Base-by-base conservation (phyloP, 2,888 invertebrate species). In the Achlya flavicornis region DNA sequence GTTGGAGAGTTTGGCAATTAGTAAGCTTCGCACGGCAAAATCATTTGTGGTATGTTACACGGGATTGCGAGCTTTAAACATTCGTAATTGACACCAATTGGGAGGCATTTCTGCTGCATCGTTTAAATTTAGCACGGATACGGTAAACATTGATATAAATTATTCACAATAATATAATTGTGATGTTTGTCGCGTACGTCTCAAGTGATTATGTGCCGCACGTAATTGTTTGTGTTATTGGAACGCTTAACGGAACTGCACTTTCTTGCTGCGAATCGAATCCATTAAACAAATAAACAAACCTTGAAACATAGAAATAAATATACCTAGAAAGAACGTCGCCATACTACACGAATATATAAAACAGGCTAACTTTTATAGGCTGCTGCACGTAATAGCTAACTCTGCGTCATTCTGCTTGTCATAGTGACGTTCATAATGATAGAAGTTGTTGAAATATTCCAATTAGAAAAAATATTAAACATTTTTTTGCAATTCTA, bases 221-320 rank as follows among this genome's bases (percentile, higher is more conserved):
- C 64, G 63, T 65, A 74, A 69, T 26, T 26, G 69, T 75, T 68
- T 72, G 75, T 74, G 48, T 78, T 83, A 85, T 83, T 82, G 76
- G 83, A 75, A 63, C 82, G 73, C 73, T 80, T 86, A 87, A 88
- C 87, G 85, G 87, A 76, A 85, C 81, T 76, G 71, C 73, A 84
- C 88, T 89, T 90, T 89, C 87, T 79, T 81, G 67, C 71, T 67
- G 68, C 61, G 68, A 66, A 66, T 57, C 38, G 57, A 66, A 61
- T 53, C 58, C 63, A 67, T 74, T 74, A 79, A 76, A 76, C 66
- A 68, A 63, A 78, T 78, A 74, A 74, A 26, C 26, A 26, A 26
- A 26, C 26, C 26, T 26, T 26, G n/a, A n/a, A n/a, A n/a, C n/a
- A n/a, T n/a, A n/a, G n/a, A n/a, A n/a, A n/a, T n/a, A n/a, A n/a